Evolutionary conservation across 2,888 invertebrate species (phyloP), one percentile per base, ranked within the genome.

Genomic region (Athalia rosae): DNA sequence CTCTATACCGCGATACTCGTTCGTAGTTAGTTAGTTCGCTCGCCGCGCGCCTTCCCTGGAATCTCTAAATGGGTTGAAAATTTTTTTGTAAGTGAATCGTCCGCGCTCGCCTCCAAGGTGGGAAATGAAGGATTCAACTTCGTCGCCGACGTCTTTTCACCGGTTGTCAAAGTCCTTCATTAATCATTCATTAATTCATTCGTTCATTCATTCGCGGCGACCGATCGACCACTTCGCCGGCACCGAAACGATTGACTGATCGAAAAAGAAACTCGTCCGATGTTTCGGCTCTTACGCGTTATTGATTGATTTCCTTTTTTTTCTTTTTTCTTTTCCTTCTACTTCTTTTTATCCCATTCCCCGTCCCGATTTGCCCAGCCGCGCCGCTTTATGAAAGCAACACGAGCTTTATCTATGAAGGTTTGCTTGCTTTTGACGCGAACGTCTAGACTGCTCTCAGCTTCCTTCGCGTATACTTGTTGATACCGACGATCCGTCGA

Each of bases 81-180:
- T 66, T 66, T 28, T 66, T 48, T n/a, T n/a, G n/a, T 28, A 50
- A 66, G 66, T 66, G 66, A 66, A 66, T 66, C 47, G 66, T 66
- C 48, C 66, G n/a, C 43, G 7, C 48, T 8, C 53, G 53, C 53
- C 8, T 53, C 53, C 1, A n/a, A 53, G 8, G 11, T 28, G 28
- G 28, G 28, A 28, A 28, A 28, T 28, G 28, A 28, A 28, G 28
- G 28, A 28, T 28, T 28, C 28, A 0, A 0, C 9, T 53, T 53
- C 2, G 53, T 53, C 53, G 53, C 8, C 53, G 53, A 53, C 59
- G 6, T n/a, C n/a, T 59, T 13, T 11, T 59, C 59, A 13, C 59
- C 28, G 28, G 28, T 28, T 28, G 28, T 28, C 28, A 28, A 28
- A 28, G 28, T 28, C 28, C 28, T 28, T 28, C 28, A 28, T 28